Percentiles rank a stretch among this genome's conserved stretches.
phyloP scores from a whole-genome alignment of 2,113 vertebrate genomes.

The Seriola rivoliana region DNA sequence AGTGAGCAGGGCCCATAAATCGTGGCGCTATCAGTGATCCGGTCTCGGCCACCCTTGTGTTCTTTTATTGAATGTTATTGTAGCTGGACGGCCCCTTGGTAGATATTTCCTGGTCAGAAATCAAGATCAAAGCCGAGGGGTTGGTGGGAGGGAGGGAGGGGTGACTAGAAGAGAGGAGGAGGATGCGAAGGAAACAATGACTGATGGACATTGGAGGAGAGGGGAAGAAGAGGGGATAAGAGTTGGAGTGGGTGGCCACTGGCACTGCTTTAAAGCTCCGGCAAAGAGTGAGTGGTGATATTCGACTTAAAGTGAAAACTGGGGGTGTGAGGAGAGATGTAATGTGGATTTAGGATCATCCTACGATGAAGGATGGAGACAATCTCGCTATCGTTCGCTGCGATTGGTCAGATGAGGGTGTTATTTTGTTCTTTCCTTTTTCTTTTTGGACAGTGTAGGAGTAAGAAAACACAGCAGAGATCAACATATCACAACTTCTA shows the following conservation, averaged over 20 bases:
- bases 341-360: conserved; percentile 78
- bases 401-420: conserved; percentile 58
- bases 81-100: conserved; percentile 65
- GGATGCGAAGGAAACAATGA: conserved; percentile 73
- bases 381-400: conserved; percentile 50
- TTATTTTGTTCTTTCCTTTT: neutral
- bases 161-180: conserved; percentile 34
- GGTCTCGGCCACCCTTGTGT: conserved; percentile 73
- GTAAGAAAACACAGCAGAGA: conserved; percentile 45
- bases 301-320: conserved; percentile 66
- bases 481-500: conserved; percentile 19
- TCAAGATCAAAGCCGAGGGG: conserved; percentile 72
- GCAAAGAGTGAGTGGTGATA: conserved; percentile 57
- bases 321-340: conserved; percentile 72
- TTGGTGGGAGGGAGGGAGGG: neutral
- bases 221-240: conserved; percentile 73
- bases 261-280: conserved; percentile 70
- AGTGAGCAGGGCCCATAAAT: conserved; percentile 69
- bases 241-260: conserved; percentile 72
- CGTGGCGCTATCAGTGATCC: conserved; percentile 66
- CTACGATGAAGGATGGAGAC: conserved; percentile 61
- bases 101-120: conserved; percentile 81
- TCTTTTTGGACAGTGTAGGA: conserved; percentile 31
- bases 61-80: conserved; percentile 79
- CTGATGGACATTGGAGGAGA: conserved; percentile 76